Conservation (phyloP, 2,888 invertebrate species). For the Hypercompe scribonia region DNA sequence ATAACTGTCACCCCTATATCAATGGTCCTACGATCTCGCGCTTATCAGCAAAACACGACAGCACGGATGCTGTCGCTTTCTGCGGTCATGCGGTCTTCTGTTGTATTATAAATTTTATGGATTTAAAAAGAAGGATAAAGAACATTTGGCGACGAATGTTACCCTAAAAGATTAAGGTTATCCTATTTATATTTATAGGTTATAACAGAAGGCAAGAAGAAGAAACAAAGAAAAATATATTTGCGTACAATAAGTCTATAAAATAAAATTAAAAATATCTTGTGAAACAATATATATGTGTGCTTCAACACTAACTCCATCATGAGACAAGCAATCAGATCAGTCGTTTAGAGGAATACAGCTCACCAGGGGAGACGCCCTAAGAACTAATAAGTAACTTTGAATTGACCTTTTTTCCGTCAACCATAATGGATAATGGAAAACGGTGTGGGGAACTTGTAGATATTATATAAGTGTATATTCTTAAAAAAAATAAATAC, state of each 20-base stretch:
- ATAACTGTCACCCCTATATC: too few relatives aligned
- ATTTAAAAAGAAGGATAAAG: too few relatives aligned
- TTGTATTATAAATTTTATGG: too few relatives aligned
- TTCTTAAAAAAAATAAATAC: neutral
- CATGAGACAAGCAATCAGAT: conserved; percentile 11
- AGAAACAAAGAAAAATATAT: neutral
- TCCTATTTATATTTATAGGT: too few relatives aligned
- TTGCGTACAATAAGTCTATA: too few relatives aligned
- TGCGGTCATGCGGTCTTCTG: too few relatives aligned
- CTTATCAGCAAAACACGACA: too few relatives aligned
- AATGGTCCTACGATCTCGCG: too few relatives aligned
- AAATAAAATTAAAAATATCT: neutral
- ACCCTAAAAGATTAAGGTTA: too few relatives aligned
- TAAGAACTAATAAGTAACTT: conserved; percentile 40
- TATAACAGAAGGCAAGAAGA: too few relatives aligned
- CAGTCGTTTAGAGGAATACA: conserved; percentile 14
- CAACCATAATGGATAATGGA: neutral
- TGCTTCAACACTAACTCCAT: neutral
- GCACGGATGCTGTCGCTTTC: too few relatives aligned
- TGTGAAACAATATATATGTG: neutral
- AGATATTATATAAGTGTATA: neutral
- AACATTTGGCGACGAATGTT: too few relatives aligned
- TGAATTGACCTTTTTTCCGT: conserved; percentile 24
- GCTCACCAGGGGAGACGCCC: conserved; percentile 24
- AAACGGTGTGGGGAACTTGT: neutral